Percentiles rank a stretch among this genome's conserved stretches.
Conservation (phyloP, 1,140 invertebrate genomes). For the Holotrichia oblita region DNA sequence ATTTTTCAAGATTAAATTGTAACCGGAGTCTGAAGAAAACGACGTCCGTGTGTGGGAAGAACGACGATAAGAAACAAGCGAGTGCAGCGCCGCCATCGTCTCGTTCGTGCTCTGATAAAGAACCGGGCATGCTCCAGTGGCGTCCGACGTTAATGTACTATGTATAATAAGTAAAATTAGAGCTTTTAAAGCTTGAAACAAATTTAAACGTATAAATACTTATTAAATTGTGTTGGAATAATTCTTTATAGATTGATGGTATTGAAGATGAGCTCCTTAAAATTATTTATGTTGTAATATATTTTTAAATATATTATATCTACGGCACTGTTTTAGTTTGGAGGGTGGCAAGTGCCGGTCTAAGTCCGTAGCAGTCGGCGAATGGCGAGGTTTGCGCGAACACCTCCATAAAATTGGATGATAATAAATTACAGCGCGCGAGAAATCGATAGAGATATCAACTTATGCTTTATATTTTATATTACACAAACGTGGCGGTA, state of each 20-base stretch:
- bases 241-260: too few relatives aligned
- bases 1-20: slow-evolving; percentile 35
- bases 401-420: slow-evolving; percentile 30
- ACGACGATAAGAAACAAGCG: slow-evolving; percentile 10
- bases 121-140: background rate
- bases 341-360: background rate
- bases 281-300: too few relatives aligned
- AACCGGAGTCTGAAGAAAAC: background rate
- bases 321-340: too few relatives aligned
- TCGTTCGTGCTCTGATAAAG: background rate
- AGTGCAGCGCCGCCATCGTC: background rate
- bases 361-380: too few relatives aligned
- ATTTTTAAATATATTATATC: too few relatives aligned
- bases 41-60: background rate
- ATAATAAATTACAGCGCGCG: slow-evolving; percentile 14
- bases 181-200: too few relatives aligned
- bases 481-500: slow-evolving; percentile 18
- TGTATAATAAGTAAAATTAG: too few relatives aligned
- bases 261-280: too few relatives aligned
- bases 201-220: too few relatives aligned
- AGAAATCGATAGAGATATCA: slow-evolving; percentile 28
- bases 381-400: background rate
- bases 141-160: too few relatives aligned
- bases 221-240: too few relatives aligned
- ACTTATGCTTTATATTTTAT: slow-evolving; percentile 28